phyloP scores from a whole-genome alignment of 2,113 vertebrate genomes.

The Pomatostomus ruficeps region DNA sequence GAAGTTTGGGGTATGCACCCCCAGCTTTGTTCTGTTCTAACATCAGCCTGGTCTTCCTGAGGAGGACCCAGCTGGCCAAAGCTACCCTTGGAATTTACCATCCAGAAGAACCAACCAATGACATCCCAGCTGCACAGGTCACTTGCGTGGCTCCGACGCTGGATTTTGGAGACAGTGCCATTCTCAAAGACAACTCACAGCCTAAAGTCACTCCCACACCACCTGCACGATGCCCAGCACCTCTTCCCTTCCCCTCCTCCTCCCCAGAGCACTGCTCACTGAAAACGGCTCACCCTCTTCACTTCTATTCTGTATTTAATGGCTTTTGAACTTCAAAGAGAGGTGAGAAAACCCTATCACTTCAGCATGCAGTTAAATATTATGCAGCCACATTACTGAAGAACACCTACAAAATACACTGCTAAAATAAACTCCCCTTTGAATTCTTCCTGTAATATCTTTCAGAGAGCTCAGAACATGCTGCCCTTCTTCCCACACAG shows the following conservation, averaged over 20 bases:
- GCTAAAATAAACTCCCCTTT: slow-evolving; percentile 1
- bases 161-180: background rate
- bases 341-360: background rate
- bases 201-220: background rate
- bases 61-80: background rate
- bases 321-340: slow-evolving; percentile 19
- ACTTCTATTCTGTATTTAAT: background rate
- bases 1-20: background rate
- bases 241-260: background rate
- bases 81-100: background rate
- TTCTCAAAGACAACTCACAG: background rate
- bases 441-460: background rate
- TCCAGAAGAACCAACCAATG: background rate
- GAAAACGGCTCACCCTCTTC: background rate
- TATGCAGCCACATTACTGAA: background rate
- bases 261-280: background rate
- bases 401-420: background rate
- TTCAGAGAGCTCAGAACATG: background rate
- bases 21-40: background rate
- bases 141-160: accelerated
- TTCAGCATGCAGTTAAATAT: background rate
- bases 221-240: background rate
- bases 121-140: background rate
- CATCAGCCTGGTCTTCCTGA: background rate
- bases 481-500: background rate